Percentiles rank a stretch among this genome's conserved stretches.
phyloP scores from a whole-genome alignment of 2,113 vertebrate genomes.

The Nycticorax nycticorax region DNA sequence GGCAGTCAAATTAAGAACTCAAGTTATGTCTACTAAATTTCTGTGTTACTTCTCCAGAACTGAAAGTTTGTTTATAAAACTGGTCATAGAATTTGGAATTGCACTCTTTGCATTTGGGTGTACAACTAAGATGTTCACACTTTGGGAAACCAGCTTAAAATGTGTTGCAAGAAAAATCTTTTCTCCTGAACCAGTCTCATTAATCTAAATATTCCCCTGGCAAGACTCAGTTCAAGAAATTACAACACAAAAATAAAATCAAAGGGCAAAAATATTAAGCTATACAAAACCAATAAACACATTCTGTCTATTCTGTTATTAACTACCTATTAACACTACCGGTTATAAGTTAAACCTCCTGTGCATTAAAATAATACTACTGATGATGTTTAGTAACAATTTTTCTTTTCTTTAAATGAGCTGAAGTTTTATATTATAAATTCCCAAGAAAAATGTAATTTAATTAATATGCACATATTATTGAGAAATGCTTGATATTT shows the following conservation, averaged over 20 bases:
- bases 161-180: not conserved
- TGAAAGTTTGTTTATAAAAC: not conserved
- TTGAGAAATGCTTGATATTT: not conserved
- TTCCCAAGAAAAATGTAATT: not conserved
- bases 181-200: not conserved
- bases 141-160: not conserved
- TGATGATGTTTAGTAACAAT: not conserved
- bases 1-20: not conserved
- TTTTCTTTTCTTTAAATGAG: not conserved
- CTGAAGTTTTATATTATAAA: not conserved
- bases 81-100: not conserved
- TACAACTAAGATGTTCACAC: not conserved
- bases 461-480: not conserved
- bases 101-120: not conserved
- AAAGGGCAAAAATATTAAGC: not conserved
- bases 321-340: not conserved
- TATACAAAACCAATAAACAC: not conserved
- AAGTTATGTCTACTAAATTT: not conserved
- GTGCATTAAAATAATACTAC: not conserved
- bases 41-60: not conserved
- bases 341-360: not conserved
- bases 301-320: not conserved
- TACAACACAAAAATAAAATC: not conserved
- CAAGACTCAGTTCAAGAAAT: not conserved
- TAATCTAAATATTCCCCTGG: not conserved